phyloP scores from a whole-genome alignment of 2,888 invertebrate genomes.

The Leptodirus hochenwartii region DNA sequence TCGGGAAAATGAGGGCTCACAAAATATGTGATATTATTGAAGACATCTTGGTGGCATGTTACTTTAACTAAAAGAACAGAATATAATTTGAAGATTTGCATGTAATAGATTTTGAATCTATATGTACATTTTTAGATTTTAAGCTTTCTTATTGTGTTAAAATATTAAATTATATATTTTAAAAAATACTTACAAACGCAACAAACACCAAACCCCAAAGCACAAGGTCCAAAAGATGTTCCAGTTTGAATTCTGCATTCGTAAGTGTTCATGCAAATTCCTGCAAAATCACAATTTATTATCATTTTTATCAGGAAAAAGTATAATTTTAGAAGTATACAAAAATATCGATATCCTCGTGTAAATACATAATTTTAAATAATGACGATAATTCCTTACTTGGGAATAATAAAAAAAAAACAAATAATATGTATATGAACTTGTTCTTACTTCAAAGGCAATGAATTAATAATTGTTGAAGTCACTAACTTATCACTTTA shows the following conservation, averaged over 20 bases:
- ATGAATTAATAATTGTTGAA: too few species aligned
- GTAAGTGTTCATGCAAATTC: constrained; percentile 68
- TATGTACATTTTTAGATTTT: neutral
- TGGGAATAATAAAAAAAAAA: too few species aligned
- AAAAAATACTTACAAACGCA: constrained; percentile 54
- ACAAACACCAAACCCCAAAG: constrained; percentile 70
- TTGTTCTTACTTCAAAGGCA: too few species aligned
- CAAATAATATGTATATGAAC: too few species aligned
- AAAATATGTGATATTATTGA: constrained; percentile 68
- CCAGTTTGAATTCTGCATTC: constrained; percentile 60
- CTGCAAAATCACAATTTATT: too few species aligned
- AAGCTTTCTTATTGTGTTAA: neutral
- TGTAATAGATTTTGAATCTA: constrained; percentile 4
- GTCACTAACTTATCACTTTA: too few species aligned
- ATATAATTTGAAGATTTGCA: neutral
- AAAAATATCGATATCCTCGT: too few species aligned
- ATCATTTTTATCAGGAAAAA: too few species aligned
- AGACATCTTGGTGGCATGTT: constrained; percentile 49
- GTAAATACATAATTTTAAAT: too few species aligned
- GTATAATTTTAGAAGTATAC: constrained; percentile 2
- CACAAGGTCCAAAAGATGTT: constrained; percentile 57
- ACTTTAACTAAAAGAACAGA: constrained; percentile 41
- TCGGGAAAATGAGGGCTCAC: constrained; percentile 69
- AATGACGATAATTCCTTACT: too few species aligned
- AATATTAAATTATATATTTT: constrained; percentile 6